Evolutionary conservation across 2,113 vertebrate genomes (phyloP), one percentile per base, ranked within the genome.

Genomic region (Brachirus orientalis): DNA sequence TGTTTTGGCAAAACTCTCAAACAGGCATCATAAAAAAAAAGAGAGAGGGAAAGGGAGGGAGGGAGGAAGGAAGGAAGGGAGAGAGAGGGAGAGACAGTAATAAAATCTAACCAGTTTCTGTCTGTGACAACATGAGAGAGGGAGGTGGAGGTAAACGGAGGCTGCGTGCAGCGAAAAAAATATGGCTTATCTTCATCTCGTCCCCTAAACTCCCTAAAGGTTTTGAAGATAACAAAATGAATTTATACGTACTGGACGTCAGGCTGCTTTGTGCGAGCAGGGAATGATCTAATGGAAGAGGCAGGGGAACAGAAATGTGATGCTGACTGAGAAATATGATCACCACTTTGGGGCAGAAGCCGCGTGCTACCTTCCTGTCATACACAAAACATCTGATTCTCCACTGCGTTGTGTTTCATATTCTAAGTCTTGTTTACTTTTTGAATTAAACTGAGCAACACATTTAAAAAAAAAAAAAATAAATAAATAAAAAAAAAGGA

Each of bases 51-150:
- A 18, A 43, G 3, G 14, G 4, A 22, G 40, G 10, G 16, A 36
- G 22, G 51, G 22, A 18, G 41, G 14, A 41, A 10, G 11, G 40
- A 12, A 4, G 40, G 11, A 12, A 10, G 10, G 9, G 19, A 57
- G 52, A 47, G 19, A 22, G 37, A n/a, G 54, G 55, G 12, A 45
- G 40, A 58, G 69, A 76, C 18, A 43, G 71, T 55, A 71, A 84
- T 79, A 79, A 86, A 84, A 79, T 62, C 50, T 74, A 33, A 7
- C 48, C 63, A 55, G 75, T 80, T 80, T 87, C 54, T 64, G 63
- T 73, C 4, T 65, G 61, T 68, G 85, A 77, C 70, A 80, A 81
- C 79, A 79, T 58, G 66, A 73, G 63, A 58, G 60, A 55, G 55
- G 74, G 63, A 53, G 68, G 64, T 43, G 13, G 51, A 83, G 73